Evolutionary conservation across 2,113 vertebrate species (phyloP).

Genomic region (Oreochromis niloticus): DNA sequence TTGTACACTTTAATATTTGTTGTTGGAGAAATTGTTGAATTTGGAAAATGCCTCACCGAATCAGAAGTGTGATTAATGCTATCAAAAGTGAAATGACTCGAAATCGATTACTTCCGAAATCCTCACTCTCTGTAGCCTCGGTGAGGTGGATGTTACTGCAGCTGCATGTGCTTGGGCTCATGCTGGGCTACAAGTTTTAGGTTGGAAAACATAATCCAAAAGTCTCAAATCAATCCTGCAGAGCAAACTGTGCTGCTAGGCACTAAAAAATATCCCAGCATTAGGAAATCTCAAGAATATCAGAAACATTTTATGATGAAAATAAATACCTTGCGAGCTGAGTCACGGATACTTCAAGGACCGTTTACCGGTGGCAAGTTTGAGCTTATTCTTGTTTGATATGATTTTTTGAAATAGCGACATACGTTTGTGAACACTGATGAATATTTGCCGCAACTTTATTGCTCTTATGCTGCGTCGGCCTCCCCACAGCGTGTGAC

Average conservation of each 20-base stretch:
- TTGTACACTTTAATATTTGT: not conserved
- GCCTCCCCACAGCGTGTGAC: not conserved
- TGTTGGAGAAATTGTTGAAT: not conserved
- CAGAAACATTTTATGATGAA: not conserved
- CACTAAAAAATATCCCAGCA: not conserved
- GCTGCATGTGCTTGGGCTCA: not conserved
- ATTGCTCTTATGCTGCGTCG: not conserved
- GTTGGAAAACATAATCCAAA: not conserved
- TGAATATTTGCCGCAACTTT: not conserved
- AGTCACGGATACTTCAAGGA: not conserved
- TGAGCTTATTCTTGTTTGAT: not conserved
- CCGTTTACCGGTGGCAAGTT: not conserved
- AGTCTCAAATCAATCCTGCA: not conserved
- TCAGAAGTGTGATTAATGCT: not conserved
- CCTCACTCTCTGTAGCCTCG: not conserved
- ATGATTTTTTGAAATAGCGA: not conserved
- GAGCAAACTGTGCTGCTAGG: not conserved
- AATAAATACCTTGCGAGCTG: not conserved
- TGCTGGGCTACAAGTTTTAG: not conserved
- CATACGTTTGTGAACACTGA: not conserved
- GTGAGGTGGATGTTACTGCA: not conserved
- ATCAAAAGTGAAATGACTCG: not conserved
- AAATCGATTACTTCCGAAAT: not conserved
- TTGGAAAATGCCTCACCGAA: not conserved
- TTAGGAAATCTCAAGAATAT: not conserved